Percentiles rank a stretch among this genome's conserved stretches.
These are phyloP conservation scores for Artibeus lituratus DNA, from an alignment of 2,797 vertebrate species.

Conservation along the genomic window DNA sequence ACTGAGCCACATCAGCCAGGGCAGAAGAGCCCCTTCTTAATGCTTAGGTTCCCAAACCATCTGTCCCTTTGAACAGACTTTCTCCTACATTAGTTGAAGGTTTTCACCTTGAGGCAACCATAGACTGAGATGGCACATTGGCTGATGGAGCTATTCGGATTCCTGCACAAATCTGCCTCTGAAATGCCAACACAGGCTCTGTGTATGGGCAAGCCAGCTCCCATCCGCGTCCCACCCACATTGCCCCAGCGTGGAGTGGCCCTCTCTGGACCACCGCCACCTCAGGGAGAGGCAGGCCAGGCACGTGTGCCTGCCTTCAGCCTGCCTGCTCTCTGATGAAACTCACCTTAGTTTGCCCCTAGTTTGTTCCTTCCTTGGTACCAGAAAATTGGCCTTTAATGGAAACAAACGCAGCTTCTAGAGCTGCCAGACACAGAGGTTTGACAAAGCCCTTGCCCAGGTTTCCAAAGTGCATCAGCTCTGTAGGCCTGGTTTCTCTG, in stretches of 20 bases:
- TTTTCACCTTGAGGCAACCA: background rate
- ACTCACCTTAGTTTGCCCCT: background rate
- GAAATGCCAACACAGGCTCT: background rate
- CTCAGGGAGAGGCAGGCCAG: background rate
- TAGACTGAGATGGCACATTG: background rate
- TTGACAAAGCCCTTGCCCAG: background rate
- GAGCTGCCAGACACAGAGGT: background rate
- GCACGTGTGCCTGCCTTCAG: background rate
- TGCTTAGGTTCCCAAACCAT: background rate
- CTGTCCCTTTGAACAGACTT: background rate
- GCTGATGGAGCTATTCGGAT: background rate
- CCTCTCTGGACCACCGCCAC: background rate
- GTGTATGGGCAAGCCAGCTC: background rate
- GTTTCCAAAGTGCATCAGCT: background rate
- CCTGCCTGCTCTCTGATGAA: background rate
- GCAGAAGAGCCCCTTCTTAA: background rate
- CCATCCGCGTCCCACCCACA: accelerated
- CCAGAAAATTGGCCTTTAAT: background rate
- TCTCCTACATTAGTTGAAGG: background rate
- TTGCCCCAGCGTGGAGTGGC: background rate
- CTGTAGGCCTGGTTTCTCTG: background rate
- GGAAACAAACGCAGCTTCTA: background rate
- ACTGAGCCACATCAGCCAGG: too few relatives aligned
- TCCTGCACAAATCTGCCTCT: background rate
- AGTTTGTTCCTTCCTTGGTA: background rate